phyloP scores from a whole-genome alignment of 2,113 vertebrate genomes.

The Chitala chitala region DNA sequence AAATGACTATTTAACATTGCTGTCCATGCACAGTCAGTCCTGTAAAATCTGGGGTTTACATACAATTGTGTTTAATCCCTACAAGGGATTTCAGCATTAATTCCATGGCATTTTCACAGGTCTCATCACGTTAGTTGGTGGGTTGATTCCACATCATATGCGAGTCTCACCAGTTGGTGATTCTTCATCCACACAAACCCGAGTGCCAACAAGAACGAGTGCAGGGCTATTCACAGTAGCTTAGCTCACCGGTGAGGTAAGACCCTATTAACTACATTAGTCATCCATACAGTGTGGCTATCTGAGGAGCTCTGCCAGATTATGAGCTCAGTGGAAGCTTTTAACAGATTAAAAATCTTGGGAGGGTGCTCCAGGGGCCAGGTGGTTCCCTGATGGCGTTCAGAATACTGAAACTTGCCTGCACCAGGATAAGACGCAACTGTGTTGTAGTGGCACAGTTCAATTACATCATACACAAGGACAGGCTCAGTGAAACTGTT shows the following conservation, averaged over 20 bases:
- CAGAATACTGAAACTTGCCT: neutral
- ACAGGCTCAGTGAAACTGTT: no score
- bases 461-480: neutral
- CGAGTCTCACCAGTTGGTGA: neutral
- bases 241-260: slow-evolving; percentile 46
- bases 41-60: no score
- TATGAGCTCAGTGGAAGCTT: slow-evolving; percentile 35
- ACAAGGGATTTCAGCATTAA: no score
- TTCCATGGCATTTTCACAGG: no score
- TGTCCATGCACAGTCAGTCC: no score
- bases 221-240: slow-evolving; percentile 44
- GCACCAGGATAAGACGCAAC: neutral
- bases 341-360: slow-evolving; percentile 36
- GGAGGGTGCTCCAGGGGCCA: neutral
- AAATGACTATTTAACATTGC: no score
- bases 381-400: neutral
- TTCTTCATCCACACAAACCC: slow-evolving; percentile 8
- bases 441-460: neutral
- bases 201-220: slow-evolving; percentile 23
- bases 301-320: slow-evolving; percentile 26
- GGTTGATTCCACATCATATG: neutral
- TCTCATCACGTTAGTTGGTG: no score
- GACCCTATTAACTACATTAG: slow-evolving; percentile 42
- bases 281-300: slow-evolving; percentile 27
- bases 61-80: no score